Conservation (phyloP, 2,888 invertebrate genomes). For the Rotaria magnacalcarata region DNA sequence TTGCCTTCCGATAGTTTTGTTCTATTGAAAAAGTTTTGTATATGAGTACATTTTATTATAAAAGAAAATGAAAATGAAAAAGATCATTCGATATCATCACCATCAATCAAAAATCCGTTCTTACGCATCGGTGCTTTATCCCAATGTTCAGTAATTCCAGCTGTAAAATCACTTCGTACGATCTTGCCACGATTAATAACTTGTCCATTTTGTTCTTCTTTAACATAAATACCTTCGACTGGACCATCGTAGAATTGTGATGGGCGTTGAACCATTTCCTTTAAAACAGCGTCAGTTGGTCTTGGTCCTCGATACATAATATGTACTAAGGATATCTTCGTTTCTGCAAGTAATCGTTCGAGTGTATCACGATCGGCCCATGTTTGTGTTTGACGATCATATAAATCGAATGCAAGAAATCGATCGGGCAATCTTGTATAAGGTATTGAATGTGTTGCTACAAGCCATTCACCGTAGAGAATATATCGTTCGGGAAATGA, state of each 20-base stretch:
- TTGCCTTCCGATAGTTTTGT: neutral
- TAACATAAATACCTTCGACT: neutral
- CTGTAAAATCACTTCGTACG: neutral
- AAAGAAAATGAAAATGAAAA: neutral
- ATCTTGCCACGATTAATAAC: neutral
- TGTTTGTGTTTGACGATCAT: slow-evolving; percentile 10
- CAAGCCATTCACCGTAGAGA: neutral
- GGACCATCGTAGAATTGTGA: slow-evolving; percentile 7
- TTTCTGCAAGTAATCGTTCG: neutral
- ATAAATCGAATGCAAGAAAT: neutral
- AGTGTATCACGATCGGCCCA: neutral
- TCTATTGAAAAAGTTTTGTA: neutral
- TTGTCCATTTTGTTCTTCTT: slow-evolving; percentile 28
- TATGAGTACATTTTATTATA: neutral
- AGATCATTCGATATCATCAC: neutral
- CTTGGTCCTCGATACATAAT: slow-evolving; percentile 12
- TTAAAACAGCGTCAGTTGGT: neutral
- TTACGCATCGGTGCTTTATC: neutral
- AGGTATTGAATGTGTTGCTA: neutral
- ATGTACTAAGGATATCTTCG: neutral
- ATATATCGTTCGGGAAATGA: slow-evolving; percentile 21
- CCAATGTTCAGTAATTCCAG: neutral
- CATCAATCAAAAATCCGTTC: neutral
- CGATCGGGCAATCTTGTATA: neutral
- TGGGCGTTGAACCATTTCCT: neutral